Base-by-base conservation (phyloP, 2,888 invertebrate genomes). In the Drosophila gaucha region DNA sequence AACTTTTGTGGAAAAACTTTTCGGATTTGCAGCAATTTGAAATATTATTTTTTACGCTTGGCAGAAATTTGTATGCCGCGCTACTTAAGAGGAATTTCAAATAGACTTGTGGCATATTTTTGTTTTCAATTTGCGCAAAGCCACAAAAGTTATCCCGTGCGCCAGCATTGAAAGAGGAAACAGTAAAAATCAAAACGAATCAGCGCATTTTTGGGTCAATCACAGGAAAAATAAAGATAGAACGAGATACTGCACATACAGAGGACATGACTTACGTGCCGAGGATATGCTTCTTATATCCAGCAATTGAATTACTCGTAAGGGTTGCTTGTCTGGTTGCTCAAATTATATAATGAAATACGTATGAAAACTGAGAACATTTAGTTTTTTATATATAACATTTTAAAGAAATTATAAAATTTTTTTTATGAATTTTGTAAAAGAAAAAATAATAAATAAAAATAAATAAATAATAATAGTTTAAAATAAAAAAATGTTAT, bases 201-300 rank as follows among this genome's bases (percentile, higher is more conserved):
- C 87, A 85, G 72, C 82, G 75, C 75, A 67, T 80, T 82, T 85
- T 86, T 82, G 78, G 85, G 85, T 86, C 85, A 85, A 86, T 80
- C 82, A 82, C 55, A 46, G 49, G 47, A 33, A 22, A 31, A 22
- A 30, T 50, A 38, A 20, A 2, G 36, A 57, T n/a, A n/a, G 52
- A 36, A 47, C 49, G 43, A 64, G 36, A 2, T 35, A 38, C 12
- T 10, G 49, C 58, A 44, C 58, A 65, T 63, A 31, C 31, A 46
- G 28, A 54, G 64, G 39, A 54, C 73, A 67, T 56, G 80, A 68
- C 75, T 56, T 84, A 80, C 80, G 85, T 82, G 85, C 51, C 51
- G 28, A 62, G 75, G 74, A 69, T 65, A 63, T 68, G 62, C 64
- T 46, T 18, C 26, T 24, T 8, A 56, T 50, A 38, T 54, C 38